Conservation (phyloP, 2,888 invertebrate genomes). For the Dendrolimus houi region DNA sequence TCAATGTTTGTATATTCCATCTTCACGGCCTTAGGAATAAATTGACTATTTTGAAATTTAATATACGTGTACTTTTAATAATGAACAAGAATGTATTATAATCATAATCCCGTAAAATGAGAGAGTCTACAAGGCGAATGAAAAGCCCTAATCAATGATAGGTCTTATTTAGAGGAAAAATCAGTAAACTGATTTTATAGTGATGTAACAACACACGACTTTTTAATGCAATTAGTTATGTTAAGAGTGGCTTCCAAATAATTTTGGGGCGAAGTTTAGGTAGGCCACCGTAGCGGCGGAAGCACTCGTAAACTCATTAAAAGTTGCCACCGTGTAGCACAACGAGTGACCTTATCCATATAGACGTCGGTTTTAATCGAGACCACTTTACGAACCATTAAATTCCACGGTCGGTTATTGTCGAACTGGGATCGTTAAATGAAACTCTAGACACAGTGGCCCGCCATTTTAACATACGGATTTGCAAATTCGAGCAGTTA, state of each 20-base stretch:
- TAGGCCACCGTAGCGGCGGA: conserved; percentile 26
- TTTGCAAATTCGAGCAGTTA: conserved; percentile 25
- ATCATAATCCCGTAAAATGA: no score
- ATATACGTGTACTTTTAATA: no score
- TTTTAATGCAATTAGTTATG: no score
- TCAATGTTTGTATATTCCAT: no score
- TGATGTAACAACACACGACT: no score
- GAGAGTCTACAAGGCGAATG: no score
- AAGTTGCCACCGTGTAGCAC: conserved; percentile 60
- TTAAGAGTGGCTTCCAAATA: not conserved
- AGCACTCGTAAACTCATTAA: conserved; percentile 68
- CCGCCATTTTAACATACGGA: conserved; percentile 27
- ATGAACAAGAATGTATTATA: no score
- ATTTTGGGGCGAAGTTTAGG: conserved; percentile 17
- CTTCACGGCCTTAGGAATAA: no score
- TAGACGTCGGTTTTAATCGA: conserved; percentile 67
- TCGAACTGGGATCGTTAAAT: conserved; percentile 63
- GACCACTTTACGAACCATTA: conserved; percentile 65
- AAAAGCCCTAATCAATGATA: no score
- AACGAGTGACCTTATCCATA: conserved; percentile 59
- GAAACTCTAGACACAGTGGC: conserved; percentile 49
- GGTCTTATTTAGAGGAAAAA: no score
- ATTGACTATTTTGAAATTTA: no score
- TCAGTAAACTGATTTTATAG: no score
- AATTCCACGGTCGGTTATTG: conserved; percentile 61